Evolutionary conservation across 92 coral and sea anemone genomes (phyloP), one percentile per base, ranked within the genome.

Genomic region (Scolanthus callimorphus): DNA sequence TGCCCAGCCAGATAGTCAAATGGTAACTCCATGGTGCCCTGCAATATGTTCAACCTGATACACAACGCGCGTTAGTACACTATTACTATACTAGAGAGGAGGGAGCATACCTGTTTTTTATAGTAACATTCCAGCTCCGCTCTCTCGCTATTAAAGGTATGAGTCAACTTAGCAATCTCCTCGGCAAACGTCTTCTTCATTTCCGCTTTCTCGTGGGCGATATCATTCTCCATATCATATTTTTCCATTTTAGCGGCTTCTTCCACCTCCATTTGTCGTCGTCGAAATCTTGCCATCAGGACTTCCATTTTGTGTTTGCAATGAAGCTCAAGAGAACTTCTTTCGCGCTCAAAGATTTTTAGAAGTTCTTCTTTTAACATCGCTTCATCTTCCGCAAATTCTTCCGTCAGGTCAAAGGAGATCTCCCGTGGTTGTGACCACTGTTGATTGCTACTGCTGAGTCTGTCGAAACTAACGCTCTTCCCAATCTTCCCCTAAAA

Each of bases 321-420:
- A 46, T 76, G 88, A 63, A 48, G 65, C 53, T 85, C 97, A 24
- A 91, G 51, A 0, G 92, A 74, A 12, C 63, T 17, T 25, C 86
- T 54, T 52, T 91, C 97, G 2, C 97, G 90, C 39, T 91, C 97
- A 69, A 91, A 91, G 31, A 91, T 91, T 43, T 84, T 70, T 29
- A 91, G 56, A 34, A 91, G 67, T 29, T 91, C 97, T 15, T 90
- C 88, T 27, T 89, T 88, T 23, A 91, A 59, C 17, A 59, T 66
- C 39, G 81, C 89, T 31, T 86, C 95, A 55, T 86, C 78, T 4
- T 73, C 81, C 45, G 75, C 86, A 3, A 80, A 10, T 48, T 61
- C 79, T 29, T 62, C 72, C 12, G 50, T 56, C 71, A 80, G 27
- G 39, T 80, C 86, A 2, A 63, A 17, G 24, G 37, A 59, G 11